phyloP scores from a whole-genome alignment of 2,113 vertebrate species.

The Peromyscus californicus region DNA sequence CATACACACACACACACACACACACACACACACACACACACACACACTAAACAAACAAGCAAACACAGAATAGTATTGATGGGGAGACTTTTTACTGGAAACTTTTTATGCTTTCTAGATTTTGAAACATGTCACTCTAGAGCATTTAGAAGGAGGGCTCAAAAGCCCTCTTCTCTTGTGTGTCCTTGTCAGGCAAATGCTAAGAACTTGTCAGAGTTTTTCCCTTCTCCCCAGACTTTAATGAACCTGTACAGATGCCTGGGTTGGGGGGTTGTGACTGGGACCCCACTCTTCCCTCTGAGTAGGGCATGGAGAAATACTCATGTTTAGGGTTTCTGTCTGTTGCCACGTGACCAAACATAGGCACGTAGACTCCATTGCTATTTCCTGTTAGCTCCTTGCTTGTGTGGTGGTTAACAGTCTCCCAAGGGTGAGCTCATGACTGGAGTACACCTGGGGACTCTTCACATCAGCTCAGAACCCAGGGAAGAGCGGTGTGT shows the following conservation, averaged over 20 bases:
- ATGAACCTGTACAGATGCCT: background rate
- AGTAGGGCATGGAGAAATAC: background rate
- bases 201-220: background rate
- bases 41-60: background rate
- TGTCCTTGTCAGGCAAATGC: background rate
- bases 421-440: background rate
- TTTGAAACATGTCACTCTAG: background rate
- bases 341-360: background rate
- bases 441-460: background rate
- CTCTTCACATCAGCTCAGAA: background rate
- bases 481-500: background rate
- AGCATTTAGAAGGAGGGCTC: background rate
- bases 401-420: background rate
- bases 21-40: background rate
- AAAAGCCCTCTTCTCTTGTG: background rate
- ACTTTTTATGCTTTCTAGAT: background rate
- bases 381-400: background rate
- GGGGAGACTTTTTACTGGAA: background rate
- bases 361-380: background rate
- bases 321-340: background rate
- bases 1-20: background rate
- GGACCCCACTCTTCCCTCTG: background rate
- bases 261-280: background rate
- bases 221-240: too few relatives aligned
- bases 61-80: background rate